Percentiles rank a stretch among this genome's conserved stretches.
These are phyloP conservation scores for Liposcelis brunnea DNA, from an alignment of 2,888 invertebrate species.

Conservation along the genomic window DNA sequence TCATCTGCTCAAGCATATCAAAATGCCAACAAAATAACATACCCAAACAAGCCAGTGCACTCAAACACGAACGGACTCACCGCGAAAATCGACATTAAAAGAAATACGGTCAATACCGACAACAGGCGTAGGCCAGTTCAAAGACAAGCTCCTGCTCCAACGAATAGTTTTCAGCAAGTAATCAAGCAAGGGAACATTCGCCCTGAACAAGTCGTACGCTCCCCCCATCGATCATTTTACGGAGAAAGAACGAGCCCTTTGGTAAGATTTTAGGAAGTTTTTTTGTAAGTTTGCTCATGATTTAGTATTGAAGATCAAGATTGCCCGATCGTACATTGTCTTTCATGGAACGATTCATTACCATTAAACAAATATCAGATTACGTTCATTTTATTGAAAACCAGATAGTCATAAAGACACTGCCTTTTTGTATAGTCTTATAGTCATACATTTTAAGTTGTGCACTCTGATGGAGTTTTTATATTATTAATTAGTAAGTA, in stretches of 20 bases:
- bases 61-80: too few species aligned
- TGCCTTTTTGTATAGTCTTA: too few species aligned
- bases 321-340: too few species aligned
- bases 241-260: not conserved
- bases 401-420: too few species aligned
- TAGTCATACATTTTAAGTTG: too few species aligned
- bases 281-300: not conserved
- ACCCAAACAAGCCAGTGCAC: too few species aligned
- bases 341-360: too few species aligned
- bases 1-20: not conserved
- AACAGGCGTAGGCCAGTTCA: not conserved
- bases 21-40: not conserved
- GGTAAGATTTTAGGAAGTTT: not conserved
- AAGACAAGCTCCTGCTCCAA: not conserved
- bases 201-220: not conserved
- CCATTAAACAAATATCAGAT: too few species aligned
- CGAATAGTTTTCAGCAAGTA: slow-evolving; percentile 5
- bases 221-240: not conserved
- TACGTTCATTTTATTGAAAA: too few species aligned
- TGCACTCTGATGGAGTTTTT: too few species aligned
- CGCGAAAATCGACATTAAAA: not conserved
- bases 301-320: too few species aligned
- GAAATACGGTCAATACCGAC: not conserved
- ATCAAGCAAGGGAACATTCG: not conserved
- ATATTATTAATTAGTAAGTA: too few species aligned